A percentile compares a stretch with the other conserved stretches of the same genome.
phyloP scores from a whole-genome alignment of 2,888 invertebrate genomes.

The Apamea sordens region DNA sequence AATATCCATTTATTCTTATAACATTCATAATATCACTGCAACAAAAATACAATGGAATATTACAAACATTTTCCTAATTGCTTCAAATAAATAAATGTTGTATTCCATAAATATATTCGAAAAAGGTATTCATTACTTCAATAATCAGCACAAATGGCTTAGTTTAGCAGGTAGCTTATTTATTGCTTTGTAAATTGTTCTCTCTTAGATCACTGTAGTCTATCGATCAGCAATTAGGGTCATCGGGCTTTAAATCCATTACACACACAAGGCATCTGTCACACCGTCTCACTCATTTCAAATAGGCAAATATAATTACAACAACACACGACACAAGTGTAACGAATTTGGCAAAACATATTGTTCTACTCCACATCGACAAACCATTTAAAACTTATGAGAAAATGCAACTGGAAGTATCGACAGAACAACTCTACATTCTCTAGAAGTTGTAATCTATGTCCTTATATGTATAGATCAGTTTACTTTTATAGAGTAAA shows the following conservation, averaged over 20 bases:
- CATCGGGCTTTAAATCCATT: slow-evolving; percentile 73
- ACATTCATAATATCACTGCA: slow-evolving; percentile 91
- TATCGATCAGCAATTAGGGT: slow-evolving; percentile 74
- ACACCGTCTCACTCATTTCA: slow-evolving; percentile 73
- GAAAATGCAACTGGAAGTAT: slow-evolving; percentile 69
- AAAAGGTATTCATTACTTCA: slow-evolving; percentile 75
- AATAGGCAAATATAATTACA: slow-evolving; percentile 72
- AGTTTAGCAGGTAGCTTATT: slow-evolving; percentile 69
- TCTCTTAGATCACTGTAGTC: slow-evolving; percentile 57
- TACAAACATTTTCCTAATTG: slow-evolving; percentile 89
- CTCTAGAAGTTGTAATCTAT: slow-evolving; percentile 53
- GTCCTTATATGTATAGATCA: slow-evolving; percentile 34
- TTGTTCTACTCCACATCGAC: slow-evolving; percentile 59
- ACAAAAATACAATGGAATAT: slow-evolving; percentile 90
- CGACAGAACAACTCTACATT: slow-evolving; percentile 51
- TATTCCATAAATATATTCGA: slow-evolving; percentile 83
- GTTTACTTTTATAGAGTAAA: slow-evolving; percentile 45
- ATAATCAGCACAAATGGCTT: slow-evolving; percentile 69
- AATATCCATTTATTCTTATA: slow-evolving; percentile 91
- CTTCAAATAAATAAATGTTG: slow-evolving; percentile 86
- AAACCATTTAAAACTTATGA: slow-evolving; percentile 55
- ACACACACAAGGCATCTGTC: slow-evolving; percentile 75
- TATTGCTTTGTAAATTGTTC: slow-evolving; percentile 69
- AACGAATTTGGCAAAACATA: slow-evolving; percentile 74
- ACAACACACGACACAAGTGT: slow-evolving; percentile 70